A percentile compares a stretch with the other conserved stretches of the same genome.
Evolutionary conservation across 1,140 invertebrate genomes (phyloP).

Genomic region (Neoseiulus cucumeris): DNA sequence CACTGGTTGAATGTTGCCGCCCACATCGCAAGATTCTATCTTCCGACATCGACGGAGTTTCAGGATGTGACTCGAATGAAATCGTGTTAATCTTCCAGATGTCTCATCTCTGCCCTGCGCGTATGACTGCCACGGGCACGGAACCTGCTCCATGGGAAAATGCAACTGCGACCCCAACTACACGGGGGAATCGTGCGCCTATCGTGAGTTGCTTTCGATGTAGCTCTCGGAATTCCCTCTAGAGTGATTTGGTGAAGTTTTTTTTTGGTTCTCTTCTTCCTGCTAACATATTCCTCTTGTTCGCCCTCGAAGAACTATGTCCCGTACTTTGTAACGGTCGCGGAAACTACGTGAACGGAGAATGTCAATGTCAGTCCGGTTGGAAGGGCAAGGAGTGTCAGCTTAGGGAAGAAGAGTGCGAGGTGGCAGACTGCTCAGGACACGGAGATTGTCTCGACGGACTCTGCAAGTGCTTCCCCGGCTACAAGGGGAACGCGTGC

Average conservation of each 20-base stretch:
- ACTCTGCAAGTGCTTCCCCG: constrained; percentile 63
- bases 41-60: too few species aligned
- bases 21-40: background rate
- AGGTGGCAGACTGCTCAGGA: constrained; percentile 72
- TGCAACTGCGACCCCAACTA: constrained; percentile 90
- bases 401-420: constrained; percentile 68
- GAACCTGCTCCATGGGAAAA: constrained; percentile 78
- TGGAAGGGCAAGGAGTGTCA: constrained; percentile 94
- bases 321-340: constrained; percentile 89
- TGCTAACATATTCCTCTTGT: background rate
- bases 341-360: constrained; percentile 78
- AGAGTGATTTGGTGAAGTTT: background rate
- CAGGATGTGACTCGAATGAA: too few species aligned
- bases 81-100: constrained; percentile 12
- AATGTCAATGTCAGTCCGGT: constrained; percentile 86
- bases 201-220: constrained; percentile 43
- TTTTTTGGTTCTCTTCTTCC: background rate
- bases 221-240: background rate
- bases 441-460: constrained; percentile 73
- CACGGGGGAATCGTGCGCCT: constrained; percentile 71
- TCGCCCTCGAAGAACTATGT: constrained; percentile 55
- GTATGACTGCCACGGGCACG: constrained; percentile 80
- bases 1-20: too few species aligned
- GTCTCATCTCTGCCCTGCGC: constrained; percentile 39
- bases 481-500: constrained; percentile 68